These are phyloP conservation scores for Drosophila buzzatii DNA, from an alignment of 2,888 invertebrate genomes.

Conservation along the genomic window DNA sequence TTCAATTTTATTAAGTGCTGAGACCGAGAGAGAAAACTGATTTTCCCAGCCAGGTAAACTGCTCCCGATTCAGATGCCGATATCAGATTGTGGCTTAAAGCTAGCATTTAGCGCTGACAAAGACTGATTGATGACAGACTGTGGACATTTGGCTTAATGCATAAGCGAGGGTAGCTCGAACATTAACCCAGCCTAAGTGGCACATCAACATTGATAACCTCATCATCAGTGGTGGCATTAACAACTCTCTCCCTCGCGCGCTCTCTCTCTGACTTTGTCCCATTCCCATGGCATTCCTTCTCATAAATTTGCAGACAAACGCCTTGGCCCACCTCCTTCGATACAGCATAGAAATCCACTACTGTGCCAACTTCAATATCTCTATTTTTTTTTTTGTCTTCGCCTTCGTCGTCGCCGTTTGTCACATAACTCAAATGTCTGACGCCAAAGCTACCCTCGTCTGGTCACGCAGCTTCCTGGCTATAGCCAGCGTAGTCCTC, in stretches of 20 bases:
- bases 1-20: constrained; percentile 84
- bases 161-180: constrained; percentile 18
- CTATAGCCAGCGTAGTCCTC: constrained; percentile 21
- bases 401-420: constrained; percentile 44
- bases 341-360: constrained; percentile 66
- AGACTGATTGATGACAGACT: constrained; percentile 69
- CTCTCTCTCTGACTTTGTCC: neutral
- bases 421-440: constrained; percentile 81
- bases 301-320: constrained; percentile 75
- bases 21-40: constrained; percentile 20
- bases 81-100: constrained; percentile 49
- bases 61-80: constrained; percentile 53
- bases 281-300: constrained; percentile 52
- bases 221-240: constrained; percentile 35
- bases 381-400: neutral
- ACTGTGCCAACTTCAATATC: constrained; percentile 45
- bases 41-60: constrained; percentile 48
- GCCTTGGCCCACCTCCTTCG: constrained; percentile 35
- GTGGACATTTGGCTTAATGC: constrained; percentile 36
- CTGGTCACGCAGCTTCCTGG: constrained; percentile 71
- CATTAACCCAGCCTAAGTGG: constrained; percentile 73
- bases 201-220: constrained; percentile 69
- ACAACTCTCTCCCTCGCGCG: constrained; percentile 17
- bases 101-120: constrained; percentile 59
- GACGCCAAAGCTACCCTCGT: constrained; percentile 73